phyloP scores from a whole-genome alignment of 2,113 vertebrate genomes.

The Regulus satrapa region DNA sequence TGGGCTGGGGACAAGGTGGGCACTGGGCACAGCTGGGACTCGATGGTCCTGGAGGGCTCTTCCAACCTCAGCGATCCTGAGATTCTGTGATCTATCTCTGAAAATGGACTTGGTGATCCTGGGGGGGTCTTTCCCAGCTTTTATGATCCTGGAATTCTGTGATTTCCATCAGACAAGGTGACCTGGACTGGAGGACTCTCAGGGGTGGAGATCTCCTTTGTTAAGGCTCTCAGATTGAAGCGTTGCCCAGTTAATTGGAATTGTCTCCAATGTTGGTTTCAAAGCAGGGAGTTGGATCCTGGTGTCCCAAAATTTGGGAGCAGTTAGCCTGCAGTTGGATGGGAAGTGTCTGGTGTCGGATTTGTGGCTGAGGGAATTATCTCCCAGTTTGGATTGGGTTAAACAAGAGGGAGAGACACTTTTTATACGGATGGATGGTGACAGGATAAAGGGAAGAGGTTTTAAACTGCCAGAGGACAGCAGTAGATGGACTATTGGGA shows the following conservation, averaged over 20 bases:
- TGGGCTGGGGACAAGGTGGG: neutral
- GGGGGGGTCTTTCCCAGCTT: neutral
- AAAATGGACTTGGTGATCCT: neutral
- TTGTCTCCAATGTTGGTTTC: fast-evolving
- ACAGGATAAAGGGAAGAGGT: no score
- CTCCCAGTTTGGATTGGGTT: neutral
- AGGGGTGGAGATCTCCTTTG: neutral
- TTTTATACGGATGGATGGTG: fast-evolving
- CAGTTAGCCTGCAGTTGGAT: fast-evolving
- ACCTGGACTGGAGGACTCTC: neutral
- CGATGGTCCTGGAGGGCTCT: neutral
- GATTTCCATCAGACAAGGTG: neutral
- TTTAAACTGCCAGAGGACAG: neutral
- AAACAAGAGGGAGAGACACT: neutral
- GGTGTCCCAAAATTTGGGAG: neutral
- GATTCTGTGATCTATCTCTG: no score
- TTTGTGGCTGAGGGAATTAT: neutral
- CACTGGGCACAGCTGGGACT: fast-evolving
- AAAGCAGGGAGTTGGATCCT: neutral
- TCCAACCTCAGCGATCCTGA: fast-evolving
- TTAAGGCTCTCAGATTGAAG: neutral
- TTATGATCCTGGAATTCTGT: neutral
- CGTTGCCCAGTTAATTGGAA: fast-evolving
- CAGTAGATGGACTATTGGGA: no score
- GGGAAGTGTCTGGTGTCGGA: neutral